Base-by-base conservation (phyloP, 2,797 vertebrate genomes). In the Crossoptilon crossoptilon region DNA sequence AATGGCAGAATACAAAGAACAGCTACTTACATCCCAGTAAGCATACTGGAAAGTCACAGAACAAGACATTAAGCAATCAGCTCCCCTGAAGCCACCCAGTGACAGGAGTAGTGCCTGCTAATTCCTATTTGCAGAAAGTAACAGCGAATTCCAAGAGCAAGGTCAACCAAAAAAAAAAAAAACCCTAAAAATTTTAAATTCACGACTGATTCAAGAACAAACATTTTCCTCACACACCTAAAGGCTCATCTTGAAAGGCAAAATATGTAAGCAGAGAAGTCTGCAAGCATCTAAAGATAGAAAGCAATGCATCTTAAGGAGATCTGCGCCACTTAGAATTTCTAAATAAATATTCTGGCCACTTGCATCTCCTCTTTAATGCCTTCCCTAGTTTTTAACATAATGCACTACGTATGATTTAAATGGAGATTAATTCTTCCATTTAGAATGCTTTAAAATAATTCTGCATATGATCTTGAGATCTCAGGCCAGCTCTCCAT, bases 381-480 rank as follows among this genome's bases (percentile, higher is more conserved):
- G 46, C 10, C 81, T 84, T 69, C 76, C 63, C 74, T 8, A 46
- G 68, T 49, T 51, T 56, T 37, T 63, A 51, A 2, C 76, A 62
- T 43, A 77, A 56, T 16, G 81, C 89, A 82, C 56, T 41, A 43
- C 4, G 31, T 48, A 39, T 10, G 79, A 96, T 94, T 94, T 71
- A 95, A 92, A 88, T 78, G 62, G 78, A 90, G 91, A 94, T 80
- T 84, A 89, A 95, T 94, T 71, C 88, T 91, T 63, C 74, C 88
- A 48, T 96, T 93, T 69, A 48, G 59, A 92, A 69, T 13, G 80
- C 91, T 93, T 76, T 56, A 31, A 79, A 91, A 67, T 90, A 75
- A 91, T 93, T 87, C 96, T 90, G 90, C 68, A 75, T 26, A 3
- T 17, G 86, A 72, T 79, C 12, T 82, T 22, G 64, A 83, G 91